Conservation (phyloP, 2,888 invertebrate genomes). For the Lycocerus yunnanus region DNA sequence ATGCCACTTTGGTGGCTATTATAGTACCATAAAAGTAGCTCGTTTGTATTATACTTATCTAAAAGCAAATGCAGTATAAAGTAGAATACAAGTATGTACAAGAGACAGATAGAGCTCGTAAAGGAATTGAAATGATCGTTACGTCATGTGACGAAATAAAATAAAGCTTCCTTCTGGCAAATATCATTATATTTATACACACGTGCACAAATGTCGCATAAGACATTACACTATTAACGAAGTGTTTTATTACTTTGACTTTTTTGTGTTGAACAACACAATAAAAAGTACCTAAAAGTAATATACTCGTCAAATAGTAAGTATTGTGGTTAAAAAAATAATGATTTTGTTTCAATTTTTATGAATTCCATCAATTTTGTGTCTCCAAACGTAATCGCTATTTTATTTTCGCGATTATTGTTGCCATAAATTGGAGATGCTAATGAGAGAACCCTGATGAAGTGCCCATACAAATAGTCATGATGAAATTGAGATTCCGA, state of each 20-base stretch:
- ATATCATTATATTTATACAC: conserved; percentile 24
- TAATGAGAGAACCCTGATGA: neutral
- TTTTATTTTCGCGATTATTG: neutral
- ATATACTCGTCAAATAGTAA: neutral
- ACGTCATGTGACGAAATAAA: conserved; percentile 39
- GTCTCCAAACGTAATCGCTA: neutral
- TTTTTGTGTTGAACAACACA: neutral
- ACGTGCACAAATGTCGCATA: conserved; percentile 21
- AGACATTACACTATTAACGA: conserved; percentile 9
- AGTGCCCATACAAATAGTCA: no score
- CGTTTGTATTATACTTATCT: conserved; percentile 49
- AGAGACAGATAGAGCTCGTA: conserved; percentile 50
- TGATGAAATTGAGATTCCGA: no score
- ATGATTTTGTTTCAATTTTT: neutral
- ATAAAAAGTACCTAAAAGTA: neutral
- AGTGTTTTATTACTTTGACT: conserved; percentile 18
- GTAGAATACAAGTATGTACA: conserved; percentile 47
- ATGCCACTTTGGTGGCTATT: conserved; percentile 54
- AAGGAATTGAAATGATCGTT: conserved; percentile 49
- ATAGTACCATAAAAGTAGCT: conserved; percentile 55
- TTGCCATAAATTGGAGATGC: neutral
- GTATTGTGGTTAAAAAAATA: neutral
- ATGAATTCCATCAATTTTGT: neutral
- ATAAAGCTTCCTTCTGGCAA: conserved; percentile 30
- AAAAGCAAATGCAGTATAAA: conserved; percentile 47